phyloP scores from a whole-genome alignment of 2,113 vertebrate species.

The Pachypanchax playfairii region DNA sequence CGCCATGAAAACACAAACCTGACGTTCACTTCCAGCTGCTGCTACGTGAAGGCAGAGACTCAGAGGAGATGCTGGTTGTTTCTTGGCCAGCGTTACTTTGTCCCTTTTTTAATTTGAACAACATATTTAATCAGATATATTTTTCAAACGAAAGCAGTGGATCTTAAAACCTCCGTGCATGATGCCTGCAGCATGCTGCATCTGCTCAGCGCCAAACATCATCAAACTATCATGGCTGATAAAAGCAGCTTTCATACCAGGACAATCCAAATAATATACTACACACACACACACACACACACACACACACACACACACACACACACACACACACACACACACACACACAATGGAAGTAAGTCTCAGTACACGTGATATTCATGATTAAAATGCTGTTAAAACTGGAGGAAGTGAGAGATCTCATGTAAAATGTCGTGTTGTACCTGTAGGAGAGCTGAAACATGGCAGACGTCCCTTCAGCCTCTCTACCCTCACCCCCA shows the following conservation, averaged over 20 bases:
- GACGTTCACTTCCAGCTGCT: no score
- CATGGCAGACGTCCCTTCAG: no score
- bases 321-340: background rate
- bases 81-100: no score
- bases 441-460: conserved; percentile 16
- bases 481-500: background rate
- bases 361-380: conserved; percentile 41
- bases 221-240: conserved; percentile 20
- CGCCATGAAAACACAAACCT: no score
- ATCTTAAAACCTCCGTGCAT: no score
- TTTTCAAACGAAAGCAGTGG: no score
- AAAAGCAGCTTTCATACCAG: conserved; percentile 39
- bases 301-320: conserved; percentile 3
- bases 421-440: conserved; percentile 77
- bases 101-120: no score
- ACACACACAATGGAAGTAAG: conserved; percentile 43
- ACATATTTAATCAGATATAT: no score
- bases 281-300: conserved; percentile 5
- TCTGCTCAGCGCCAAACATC: conserved; percentile 41
- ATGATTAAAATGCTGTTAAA: conserved; percentile 69
- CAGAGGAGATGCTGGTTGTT: no score
- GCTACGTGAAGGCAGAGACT: no score
- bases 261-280: conserved; percentile 21
- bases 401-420: conserved; percentile 61
- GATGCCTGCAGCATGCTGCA: conserved; percentile 38